Evolutionary conservation across 2,797 vertebrate genomes (phyloP).

Genomic region (Ciconia nigra): DNA sequence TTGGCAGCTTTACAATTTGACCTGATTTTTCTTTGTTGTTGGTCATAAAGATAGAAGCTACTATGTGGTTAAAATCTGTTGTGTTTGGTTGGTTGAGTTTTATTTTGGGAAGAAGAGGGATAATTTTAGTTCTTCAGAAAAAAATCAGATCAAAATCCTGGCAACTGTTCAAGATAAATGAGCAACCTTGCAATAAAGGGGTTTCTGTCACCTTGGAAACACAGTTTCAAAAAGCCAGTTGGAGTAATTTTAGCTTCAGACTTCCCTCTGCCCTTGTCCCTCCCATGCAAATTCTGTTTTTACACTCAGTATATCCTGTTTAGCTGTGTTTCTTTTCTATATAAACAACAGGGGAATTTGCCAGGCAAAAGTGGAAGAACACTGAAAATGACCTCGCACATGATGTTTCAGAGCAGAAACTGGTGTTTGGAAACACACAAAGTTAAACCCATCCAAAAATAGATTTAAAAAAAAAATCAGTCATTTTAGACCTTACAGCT

Average conservation of each 20-base stretch:
- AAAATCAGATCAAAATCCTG: constrained; percentile 40
- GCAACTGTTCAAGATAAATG: constrained; percentile 24
- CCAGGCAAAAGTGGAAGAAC: neutral
- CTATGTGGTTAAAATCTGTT: neutral
- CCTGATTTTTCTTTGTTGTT: neutral
- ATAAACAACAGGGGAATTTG: neutral
- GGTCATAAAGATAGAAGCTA: neutral
- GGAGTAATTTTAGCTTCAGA: constrained; percentile 53
- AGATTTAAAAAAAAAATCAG: neutral
- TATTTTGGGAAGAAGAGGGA: neutral
- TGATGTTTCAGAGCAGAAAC: neutral
- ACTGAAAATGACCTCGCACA: neutral
- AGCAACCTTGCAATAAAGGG: constrained; percentile 9
- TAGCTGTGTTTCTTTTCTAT: neutral
- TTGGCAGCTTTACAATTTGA: neutral
- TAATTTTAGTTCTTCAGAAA: constrained; percentile 28
- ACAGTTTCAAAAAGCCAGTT: neutral
- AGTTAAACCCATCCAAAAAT: neutral
- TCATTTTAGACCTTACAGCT: neutral
- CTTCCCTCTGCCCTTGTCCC: constrained; percentile 23
- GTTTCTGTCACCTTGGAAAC: constrained; percentile 48
- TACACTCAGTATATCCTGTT: constrained; percentile 19
- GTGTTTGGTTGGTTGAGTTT: neutral
- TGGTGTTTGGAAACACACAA: neutral
- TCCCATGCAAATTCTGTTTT: constrained; percentile 48